Evolutionary conservation across 2,888 invertebrate genomes (phyloP).

Genomic region (Polydrusus tereticollis): DNA sequence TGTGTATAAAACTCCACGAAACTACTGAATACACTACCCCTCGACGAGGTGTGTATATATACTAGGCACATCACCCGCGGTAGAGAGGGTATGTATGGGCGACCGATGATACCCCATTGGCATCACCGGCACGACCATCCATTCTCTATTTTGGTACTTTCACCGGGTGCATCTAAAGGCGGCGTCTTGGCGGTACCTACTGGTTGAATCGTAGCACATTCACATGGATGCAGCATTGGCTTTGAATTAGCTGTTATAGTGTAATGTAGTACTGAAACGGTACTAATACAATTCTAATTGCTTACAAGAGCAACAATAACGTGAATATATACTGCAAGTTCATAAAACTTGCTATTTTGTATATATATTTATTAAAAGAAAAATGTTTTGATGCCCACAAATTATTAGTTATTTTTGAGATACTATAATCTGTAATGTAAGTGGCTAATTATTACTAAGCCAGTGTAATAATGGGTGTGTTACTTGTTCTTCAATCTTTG

Average conservation of each 20-base stretch:
- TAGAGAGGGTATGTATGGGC: constrained; percentile 41
- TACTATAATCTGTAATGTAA: no score
- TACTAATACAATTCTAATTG: no score
- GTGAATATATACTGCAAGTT: no score
- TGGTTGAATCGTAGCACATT: constrained; percentile 31
- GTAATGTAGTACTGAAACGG: no score
- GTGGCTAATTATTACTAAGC: no score
- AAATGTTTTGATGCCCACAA: no score
- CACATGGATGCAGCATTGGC: constrained; percentile 34
- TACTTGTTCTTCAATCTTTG: no score
- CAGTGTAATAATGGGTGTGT: no score
- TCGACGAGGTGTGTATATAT: constrained; percentile 49
- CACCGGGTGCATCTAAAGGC: constrained; percentile 44
- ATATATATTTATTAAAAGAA: no score
- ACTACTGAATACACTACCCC: constrained; percentile 48
- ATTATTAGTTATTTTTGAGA: no score
- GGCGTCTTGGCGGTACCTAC: constrained; percentile 17
- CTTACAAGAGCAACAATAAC: no score
- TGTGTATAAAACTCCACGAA: constrained; percentile 34
- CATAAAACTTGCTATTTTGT: no score
- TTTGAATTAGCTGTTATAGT: background rate
- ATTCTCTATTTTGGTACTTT: constrained; percentile 44
- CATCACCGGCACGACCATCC: constrained; percentile 18
- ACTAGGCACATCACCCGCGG: constrained; percentile 19
- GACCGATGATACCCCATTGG: constrained; percentile 37